Conservation (phyloP, 2,888 invertebrate genomes). For the Troglohyphantes excavatus region DNA sequence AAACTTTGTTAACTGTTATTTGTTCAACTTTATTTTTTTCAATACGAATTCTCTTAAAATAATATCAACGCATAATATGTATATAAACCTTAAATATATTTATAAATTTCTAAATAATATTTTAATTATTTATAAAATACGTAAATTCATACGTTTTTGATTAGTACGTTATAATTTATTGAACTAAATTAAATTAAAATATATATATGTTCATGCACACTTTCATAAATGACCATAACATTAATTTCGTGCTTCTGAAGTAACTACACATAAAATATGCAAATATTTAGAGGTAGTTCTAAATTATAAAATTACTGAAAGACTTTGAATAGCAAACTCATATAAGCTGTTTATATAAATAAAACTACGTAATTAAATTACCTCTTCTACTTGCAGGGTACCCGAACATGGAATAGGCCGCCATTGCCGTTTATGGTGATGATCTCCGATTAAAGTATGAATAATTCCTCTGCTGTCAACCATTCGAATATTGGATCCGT, state of each 20-base stretch:
- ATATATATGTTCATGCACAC: no score
- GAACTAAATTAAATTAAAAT: no score
- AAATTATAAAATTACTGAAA: not conserved
- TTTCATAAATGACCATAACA: no score
- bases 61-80: no score
- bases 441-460: constrained; percentile 86
- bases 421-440: constrained; percentile 81
- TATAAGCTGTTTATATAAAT: not conserved
- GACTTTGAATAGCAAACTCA: not conserved
- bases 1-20: no score
- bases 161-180: no score
- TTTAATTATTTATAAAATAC: no score
- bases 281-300: not conserved
- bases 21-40: no score
- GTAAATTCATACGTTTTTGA: no score
- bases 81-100: no score
- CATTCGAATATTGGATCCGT: constrained; percentile 96
- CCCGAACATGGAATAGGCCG: constrained; percentile 96
- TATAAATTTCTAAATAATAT: no score
- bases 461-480: constrained; percentile 96
- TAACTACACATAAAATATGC: not conserved
- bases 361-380: constrained; percentile 67
- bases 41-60: no score
- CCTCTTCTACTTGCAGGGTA: constrained; percentile 90
- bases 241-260: not conserved